Evolutionary conservation across 2,113 vertebrate genomes (phyloP).

Genomic region (Mesocricetus auratus): DNA sequence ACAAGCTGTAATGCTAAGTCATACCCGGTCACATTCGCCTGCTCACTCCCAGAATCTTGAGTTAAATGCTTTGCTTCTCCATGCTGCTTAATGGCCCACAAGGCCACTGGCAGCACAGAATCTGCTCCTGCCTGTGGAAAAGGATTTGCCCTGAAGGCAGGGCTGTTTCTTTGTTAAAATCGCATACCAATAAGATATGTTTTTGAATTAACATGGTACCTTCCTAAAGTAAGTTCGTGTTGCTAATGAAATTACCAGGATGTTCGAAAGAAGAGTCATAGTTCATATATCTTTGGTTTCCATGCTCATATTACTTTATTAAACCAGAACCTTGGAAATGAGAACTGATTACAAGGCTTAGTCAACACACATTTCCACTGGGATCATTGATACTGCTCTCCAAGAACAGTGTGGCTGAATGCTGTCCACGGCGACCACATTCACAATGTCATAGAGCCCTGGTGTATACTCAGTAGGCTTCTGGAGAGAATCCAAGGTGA

Average conservation of each 20-base stretch:
- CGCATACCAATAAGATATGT: not conserved
- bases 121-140: not conserved
- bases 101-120: not conserved
- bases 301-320: not conserved
- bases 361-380: constrained; percentile 73
- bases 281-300: not conserved
- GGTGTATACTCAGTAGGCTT: constrained; percentile 56
- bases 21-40: not conserved
- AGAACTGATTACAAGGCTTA: not conserved
- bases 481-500: constrained; percentile 85
- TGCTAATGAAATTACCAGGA: not conserved
- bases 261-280: not conserved
- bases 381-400: constrained; percentile 94
- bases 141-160: not conserved
- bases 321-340: not conserved
- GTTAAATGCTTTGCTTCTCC: not conserved
- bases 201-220: not conserved
- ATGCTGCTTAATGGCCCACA: not conserved
- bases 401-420: constrained; percentile 90
- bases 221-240: not conserved
- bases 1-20: not conserved
- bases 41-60: not conserved
- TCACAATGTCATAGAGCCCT: constrained; percentile 86
- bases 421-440: constrained; percentile 92
- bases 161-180: not conserved